These are phyloP conservation scores for Scaptomyza tumidula DNA, from an alignment of 2,888 invertebrate species.

Conservation along the genomic window DNA sequence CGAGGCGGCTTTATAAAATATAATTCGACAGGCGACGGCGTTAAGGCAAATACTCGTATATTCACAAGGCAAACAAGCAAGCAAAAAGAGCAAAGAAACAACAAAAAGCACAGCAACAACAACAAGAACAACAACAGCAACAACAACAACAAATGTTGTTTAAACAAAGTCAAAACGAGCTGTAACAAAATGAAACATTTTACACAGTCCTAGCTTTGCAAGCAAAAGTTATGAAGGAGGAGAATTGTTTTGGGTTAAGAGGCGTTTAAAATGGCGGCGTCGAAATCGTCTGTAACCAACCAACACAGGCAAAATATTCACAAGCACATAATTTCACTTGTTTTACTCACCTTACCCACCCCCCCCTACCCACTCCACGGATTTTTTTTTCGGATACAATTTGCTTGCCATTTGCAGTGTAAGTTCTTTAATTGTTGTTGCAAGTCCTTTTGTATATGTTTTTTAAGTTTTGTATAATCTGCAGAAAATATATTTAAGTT, in stretches of 20 bases:
- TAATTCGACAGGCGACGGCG: conserved; percentile 70
- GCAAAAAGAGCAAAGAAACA: conserved; percentile 15
- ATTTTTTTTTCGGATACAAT: conserved; percentile 49
- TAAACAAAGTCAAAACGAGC: conserved; percentile 59
- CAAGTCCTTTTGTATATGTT: conserved; percentile 19
- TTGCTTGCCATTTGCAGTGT: conserved; percentile 71
- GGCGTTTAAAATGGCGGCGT: conserved; percentile 48
- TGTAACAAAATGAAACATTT: conserved; percentile 45
- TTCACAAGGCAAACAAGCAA: conserved; percentile 38
- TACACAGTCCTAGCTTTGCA: conserved; percentile 7
- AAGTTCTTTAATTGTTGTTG: conserved; percentile 20
- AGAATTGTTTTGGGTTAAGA: conserved; percentile 42
- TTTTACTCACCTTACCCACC: conserved; percentile 14
- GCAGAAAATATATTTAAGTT: conserved; percentile 22
- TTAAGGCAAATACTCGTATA: conserved; percentile 63
- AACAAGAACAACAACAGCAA: conserved; percentile 1
- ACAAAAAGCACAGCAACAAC: background rate
- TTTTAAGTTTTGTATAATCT: conserved; percentile 59
- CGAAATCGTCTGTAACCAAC: conserved; percentile 27
- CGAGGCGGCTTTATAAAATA: conserved; percentile 69
- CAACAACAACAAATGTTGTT: conserved; percentile 37
- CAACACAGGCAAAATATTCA: conserved; percentile 6
- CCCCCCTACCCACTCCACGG: too few species aligned
- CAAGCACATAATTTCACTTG: conserved; percentile 58
- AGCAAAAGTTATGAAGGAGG: conserved; percentile 27